phyloP scores from a whole-genome alignment of 2,113 vertebrate genomes.

The Hepsetus odoe region DNA sequence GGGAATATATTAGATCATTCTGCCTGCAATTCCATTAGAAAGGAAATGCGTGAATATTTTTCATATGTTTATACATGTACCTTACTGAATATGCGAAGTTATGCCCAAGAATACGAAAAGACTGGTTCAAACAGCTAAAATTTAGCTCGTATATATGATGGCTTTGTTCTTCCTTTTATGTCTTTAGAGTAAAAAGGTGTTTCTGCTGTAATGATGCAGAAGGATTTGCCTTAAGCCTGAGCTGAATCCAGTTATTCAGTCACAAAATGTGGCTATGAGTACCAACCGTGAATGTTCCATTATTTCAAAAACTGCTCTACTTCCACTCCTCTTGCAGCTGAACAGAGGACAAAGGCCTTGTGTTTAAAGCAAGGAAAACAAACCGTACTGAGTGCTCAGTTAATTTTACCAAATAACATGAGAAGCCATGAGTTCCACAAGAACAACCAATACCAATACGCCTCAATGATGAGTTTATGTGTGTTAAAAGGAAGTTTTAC shows the following conservation, averaged over 20 bases:
- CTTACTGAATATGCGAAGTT: slow-evolving; percentile 8
- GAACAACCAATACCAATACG: no score
- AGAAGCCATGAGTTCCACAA: no score
- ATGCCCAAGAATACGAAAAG: background rate
- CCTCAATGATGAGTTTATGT: no score
- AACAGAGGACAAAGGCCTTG: background rate
- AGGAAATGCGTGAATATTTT: slow-evolving; percentile 22
- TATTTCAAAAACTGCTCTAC: background rate
- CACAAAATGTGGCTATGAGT: background rate
- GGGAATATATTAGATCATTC: slow-evolving; percentile 18
- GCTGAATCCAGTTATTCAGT: background rate
- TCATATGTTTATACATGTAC: slow-evolving; percentile 11
- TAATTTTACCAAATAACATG: background rate
- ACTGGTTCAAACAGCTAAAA: background rate
- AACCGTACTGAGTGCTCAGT: background rate
- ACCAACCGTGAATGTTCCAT: background rate
- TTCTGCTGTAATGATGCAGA: background rate
- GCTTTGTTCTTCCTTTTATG: slow-evolving; percentile 18
- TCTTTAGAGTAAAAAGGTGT: background rate
- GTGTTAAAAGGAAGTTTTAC: no score
- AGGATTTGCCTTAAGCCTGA: background rate
- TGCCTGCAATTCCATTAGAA: slow-evolving; percentile 20
- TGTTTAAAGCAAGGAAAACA: background rate
- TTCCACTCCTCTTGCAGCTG: background rate
- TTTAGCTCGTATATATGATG: slow-evolving; percentile 8